These are phyloP conservation scores for Gracilinanus agilis DNA, from an alignment of 2,113 vertebrate species.

Conservation along the genomic window DNA sequence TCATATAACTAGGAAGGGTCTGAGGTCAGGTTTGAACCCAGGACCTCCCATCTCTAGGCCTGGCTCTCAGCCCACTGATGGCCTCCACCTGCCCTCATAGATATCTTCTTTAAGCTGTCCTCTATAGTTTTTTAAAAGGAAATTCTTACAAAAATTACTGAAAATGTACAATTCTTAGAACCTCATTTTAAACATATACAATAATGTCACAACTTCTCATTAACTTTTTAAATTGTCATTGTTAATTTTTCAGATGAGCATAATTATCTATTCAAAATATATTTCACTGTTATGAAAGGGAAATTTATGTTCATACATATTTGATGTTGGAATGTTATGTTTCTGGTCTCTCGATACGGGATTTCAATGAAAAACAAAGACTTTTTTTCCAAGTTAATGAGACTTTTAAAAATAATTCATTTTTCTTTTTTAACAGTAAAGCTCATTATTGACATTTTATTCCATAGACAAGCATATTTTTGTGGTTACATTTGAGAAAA, in stretches of 20 bases:
- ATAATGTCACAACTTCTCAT: background rate
- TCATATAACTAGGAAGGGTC: no score
- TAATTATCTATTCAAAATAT: background rate
- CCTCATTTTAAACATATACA: background rate
- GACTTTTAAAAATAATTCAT: background rate
- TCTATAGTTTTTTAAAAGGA: background rate
- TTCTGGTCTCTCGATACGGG: background rate
- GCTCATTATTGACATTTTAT: background rate
- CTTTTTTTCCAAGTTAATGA: background rate
- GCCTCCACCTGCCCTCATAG: background rate
- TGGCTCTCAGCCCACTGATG: no score
- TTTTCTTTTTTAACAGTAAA: background rate
- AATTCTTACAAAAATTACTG: background rate
- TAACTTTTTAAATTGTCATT: constrained; percentile 27
- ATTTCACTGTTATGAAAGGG: background rate
- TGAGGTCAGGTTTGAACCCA: no score
- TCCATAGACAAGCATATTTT: background rate
- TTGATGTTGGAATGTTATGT: background rate
- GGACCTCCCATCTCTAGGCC: no score
- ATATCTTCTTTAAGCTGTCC: background rate
- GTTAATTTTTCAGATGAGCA: constrained; percentile 14
- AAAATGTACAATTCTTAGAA: background rate
- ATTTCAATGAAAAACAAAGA: background rate
- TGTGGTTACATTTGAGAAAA: background rate
- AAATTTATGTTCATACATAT: background rate